Evolutionary conservation across 2,888 invertebrate species (phyloP), one percentile per base, ranked within the genome.

Genomic region (Sipha maydis): DNA sequence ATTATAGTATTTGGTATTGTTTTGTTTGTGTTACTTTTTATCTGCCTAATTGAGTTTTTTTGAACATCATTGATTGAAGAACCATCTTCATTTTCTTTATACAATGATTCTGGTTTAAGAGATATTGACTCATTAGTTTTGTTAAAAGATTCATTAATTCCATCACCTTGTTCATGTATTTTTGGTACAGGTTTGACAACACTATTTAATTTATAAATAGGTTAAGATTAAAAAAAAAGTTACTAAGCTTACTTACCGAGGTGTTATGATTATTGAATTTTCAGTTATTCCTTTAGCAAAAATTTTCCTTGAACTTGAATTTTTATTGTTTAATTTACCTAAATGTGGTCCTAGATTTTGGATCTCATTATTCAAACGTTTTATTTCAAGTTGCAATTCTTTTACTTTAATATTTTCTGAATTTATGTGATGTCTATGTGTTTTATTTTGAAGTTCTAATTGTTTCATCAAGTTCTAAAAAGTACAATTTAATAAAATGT

Each of bases 361-460:
- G 19, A 77, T 77, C 67, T 77, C 76, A 41, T 38, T n/a, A 38
- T 88, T 67, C 11, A 88, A 73, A 73, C 25, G 71, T 41, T 80
- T 75, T 17, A 88, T 8, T 88, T 95, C 95, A 75, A 94, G 93
- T 90, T 95, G 93, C 2, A 95, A 94, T 90, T 95, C 95, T 90
- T 95, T 96, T 90, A 95, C 94, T 90, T 95, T 96, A 85, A 93
- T 93, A 85, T 95, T 94, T 92, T 96, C 96, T 0, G 92, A 91
- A 90, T 95, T 94, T 28, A 96, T 91, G 91, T 96, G 95, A 90
- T 95, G 95, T 89, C 94, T 95, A 90, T 94, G 94, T 91, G 95
- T 95, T 92, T 96, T 97, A 4, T 93, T 93, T 91, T 96, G 96
- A 67, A 97, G 92, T 89, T 94, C 93, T 25, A 96, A 92, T 90